Base-by-base conservation (phyloP, 2,113 vertebrate genomes). In the Ptychochromis oligacanthus region DNA sequence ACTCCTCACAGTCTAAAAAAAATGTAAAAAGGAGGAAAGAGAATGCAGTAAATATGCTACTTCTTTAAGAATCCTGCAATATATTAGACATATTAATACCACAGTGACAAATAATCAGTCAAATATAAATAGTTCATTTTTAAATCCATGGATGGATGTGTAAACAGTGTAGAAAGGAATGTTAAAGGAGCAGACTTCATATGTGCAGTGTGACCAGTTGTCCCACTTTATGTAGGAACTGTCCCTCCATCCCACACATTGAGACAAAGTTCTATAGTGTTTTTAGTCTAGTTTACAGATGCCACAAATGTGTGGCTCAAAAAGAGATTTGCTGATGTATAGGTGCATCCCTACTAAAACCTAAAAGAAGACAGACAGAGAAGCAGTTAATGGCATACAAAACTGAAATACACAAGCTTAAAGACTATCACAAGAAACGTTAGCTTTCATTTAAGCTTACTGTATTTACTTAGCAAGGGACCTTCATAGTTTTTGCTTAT, bases 1-100 rank as follows among this genome's bases (percentile, higher is more conserved):
- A 97, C 56, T 92, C 94, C 57, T 96, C 96, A 82, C 97, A 97
- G 64, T 96, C 97, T 97, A 87, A 31, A 52, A 81, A n/a, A 82
- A 34, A 75, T 46, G 14, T 0, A 67, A 38, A 65, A 64, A 52
- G n/a, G 18, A 17, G 31, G 3, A 58, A 80, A 57, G 46, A 2
- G 58, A 5, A 36, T 3, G n/a, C 0, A 67, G 0, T 2, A 22
- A 55, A 20, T 11, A 38, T n/a, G 6, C 28, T 59, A 31, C 28
- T 12, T 49, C 28, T 49, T 22, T 14, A 4, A 46, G 43, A 46
- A 46, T 15, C 43, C 13, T 15, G 14, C 14, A 13, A 46, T 46
- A 46, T 14, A 34, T 36, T 62, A 62, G 60, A 38, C 31, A 38
- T 46, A 17, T 52, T 18, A 52, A 52, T 40, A 2, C 38, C 22